Conservation (phyloP, 2,888 invertebrate genomes). For the Agonopterix subpropinquella region DNA sequence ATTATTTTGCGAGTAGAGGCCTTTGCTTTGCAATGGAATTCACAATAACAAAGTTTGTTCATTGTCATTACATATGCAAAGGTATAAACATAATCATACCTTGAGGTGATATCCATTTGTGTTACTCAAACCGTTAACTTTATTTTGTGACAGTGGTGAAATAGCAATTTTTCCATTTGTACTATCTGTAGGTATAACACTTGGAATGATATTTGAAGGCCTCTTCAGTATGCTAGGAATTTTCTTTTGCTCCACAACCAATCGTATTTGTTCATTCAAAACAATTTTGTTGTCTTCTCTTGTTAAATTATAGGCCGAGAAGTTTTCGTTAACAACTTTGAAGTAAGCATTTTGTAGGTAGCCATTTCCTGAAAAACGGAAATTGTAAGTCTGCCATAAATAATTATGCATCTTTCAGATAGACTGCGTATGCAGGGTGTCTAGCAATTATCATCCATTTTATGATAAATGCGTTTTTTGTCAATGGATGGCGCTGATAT, state of each 20-base stretch:
- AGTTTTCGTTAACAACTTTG: slow-evolving; percentile 62
- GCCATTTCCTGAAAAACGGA: slow-evolving; percentile 29
- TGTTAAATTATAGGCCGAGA: slow-evolving; percentile 15
- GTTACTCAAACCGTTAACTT: slow-evolving; percentile 27
- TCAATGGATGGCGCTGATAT: too few relatives aligned
- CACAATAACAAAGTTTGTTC: too few relatives aligned
- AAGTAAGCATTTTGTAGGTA: slow-evolving; percentile 46
- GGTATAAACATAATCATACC: slow-evolving; percentile 11
- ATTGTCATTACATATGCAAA: too few relatives aligned
- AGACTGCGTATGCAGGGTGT: too few relatives aligned
- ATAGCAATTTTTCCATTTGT: slow-evolving; percentile 47
- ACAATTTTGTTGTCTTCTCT: slow-evolving; percentile 30
- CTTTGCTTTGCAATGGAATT: too few relatives aligned
- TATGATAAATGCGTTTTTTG: too few relatives aligned
- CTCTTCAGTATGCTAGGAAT: slow-evolving; percentile 46
- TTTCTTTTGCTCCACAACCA: slow-evolving; percentile 43
- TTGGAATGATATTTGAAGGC: slow-evolving; percentile 20
- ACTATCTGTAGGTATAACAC: slow-evolving; percentile 39
- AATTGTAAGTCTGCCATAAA: neutral
- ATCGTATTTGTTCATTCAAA: slow-evolving; percentile 33
- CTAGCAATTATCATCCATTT: too few relatives aligned
- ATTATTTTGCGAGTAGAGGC: too few relatives aligned
- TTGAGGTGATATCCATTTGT: slow-evolving; percentile 29
- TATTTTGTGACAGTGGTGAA: slow-evolving; percentile 36
- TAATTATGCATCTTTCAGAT: too few relatives aligned